Percentiles rank a stretch among this genome's conserved stretches.
These are phyloP conservation scores for Strongylocentrotus purpuratus DNA, from an alignment of 35 echinoderm and acorn worm species.

Conservation along the genomic window DNA sequence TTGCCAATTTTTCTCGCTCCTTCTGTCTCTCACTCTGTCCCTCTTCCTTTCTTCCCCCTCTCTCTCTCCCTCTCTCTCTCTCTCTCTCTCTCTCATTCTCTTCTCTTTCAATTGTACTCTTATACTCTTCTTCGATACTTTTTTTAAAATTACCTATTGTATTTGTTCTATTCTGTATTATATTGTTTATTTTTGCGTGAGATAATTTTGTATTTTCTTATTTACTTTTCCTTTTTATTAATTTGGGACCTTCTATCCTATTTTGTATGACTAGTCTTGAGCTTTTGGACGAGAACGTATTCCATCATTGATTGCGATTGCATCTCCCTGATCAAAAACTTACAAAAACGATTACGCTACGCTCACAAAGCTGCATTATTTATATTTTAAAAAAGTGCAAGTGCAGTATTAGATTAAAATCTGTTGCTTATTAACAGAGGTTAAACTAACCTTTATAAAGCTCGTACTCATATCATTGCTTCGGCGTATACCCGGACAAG, in stretches of 20 bases:
- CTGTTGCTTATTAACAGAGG: not conserved
- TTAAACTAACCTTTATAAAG: not conserved
- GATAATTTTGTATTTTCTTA: not conserved
- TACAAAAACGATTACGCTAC: not conserved
- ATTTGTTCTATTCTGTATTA: not conserved
- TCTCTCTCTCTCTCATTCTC: not conserved
- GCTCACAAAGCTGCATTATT: not conserved
- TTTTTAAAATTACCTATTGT: not conserved
- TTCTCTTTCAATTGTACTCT: no score
- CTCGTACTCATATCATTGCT: not conserved
- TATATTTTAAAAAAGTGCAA: not conserved
- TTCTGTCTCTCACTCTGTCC: no score
- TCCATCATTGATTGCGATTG: not conserved
- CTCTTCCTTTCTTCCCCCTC: not conserved
- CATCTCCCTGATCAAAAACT: not conserved
- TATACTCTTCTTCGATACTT: not conserved
- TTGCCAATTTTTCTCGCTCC: no score
- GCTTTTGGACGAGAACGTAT: not conserved
- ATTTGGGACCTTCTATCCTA: no score
- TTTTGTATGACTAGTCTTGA: no score
- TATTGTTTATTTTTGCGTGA: not conserved
- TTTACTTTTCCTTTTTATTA: no score
- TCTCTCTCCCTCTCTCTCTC: not conserved
- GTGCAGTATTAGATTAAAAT: not conserved
- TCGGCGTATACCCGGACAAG: not conserved